These are phyloP conservation scores for Blastobasis adustella DNA, from an alignment of 2,888 invertebrate species.

Conservation along the genomic window DNA sequence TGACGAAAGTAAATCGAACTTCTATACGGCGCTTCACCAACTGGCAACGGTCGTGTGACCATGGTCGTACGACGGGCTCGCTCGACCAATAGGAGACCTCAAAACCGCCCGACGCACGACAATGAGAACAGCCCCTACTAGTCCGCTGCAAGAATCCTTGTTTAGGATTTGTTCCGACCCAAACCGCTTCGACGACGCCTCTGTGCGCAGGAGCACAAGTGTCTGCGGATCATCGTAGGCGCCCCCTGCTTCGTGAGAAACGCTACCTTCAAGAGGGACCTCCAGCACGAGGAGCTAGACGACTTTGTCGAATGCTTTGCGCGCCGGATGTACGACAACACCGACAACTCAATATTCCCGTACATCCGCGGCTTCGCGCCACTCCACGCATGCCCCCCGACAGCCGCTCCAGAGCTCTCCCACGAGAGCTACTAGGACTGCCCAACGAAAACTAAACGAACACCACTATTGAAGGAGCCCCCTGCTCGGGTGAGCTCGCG, in stretches of 20 bases:
- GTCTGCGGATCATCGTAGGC: not conserved
- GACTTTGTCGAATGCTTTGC: slow-evolving; percentile 2
- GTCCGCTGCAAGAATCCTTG: no score
- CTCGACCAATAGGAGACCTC: no score
- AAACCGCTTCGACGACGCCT: no score
- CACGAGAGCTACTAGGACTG: not conserved
- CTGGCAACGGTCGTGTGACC: no score
- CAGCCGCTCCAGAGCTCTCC: not conserved
- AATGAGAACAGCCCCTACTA: no score
- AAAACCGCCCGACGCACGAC: no score
- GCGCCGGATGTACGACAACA: not conserved
- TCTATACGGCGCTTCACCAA: no score
- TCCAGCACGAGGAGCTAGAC: slow-evolving; percentile 7
- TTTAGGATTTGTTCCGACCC: no score
- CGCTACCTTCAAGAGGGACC: slow-evolving; percentile 1
- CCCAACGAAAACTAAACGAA: not conserved
- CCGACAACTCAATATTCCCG: not conserved
- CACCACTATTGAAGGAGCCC: not conserved
- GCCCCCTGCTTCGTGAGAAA: not conserved
- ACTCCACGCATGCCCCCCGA: not conserved
- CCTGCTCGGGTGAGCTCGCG: no score
- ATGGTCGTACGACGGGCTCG: no score
- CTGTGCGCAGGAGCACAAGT: no score
- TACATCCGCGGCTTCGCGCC: slow-evolving; percentile 4
- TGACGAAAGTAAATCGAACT: no score